Evolutionary conservation across 2,888 invertebrate genomes (phyloP), one percentile per base, ranked within the genome.

Genomic region (Apotomis betuletana): DNA sequence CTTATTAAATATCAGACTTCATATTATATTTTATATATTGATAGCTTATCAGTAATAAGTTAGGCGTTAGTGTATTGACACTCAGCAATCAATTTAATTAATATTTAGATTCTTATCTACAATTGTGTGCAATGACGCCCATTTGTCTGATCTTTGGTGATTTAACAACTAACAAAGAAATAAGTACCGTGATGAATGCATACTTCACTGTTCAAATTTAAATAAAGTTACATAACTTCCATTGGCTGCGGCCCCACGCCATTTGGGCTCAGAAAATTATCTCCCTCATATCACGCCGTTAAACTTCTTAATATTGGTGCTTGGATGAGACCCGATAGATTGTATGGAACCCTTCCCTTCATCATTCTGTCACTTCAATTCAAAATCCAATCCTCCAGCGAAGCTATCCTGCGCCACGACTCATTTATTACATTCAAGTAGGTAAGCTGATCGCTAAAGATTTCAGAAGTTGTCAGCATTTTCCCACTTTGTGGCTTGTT

Each of bases 311-410:
- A 68, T 60, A 70, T 71, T 58, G 73, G 74, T 75, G 75, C 74
- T 75, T 65, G 74, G 57, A 68, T 70, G 75, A 70, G 73, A 69
- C 57, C 70, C 69, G 60, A 71, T 73, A 70, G 57, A 73, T 73
- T 73, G 67, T 67, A 67, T 15, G 78, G 77, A 74, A 79, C 81
- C 82, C 80, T 78, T 79, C 79, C 79, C 78, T 83, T 82, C 81
- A 85, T 85, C 86, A 85, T 78, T 67, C 82, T 85, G 85, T 82
- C 85, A 81, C 81, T 81, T 77, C 80, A 81, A 83, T 85, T 83
- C 80, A 81, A 81, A 84, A 83, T 81, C 81, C 79, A 83, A 85
- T 84, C 80, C 77, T 74, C 74, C 67, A 67, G 76, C 74, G 69
- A 70, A 76, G 71, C 78, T 79, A 77, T 80, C 79, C 80, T 76